Evolutionary conservation across 2,113 vertebrate genomes (phyloP).

Genomic region (Cyanoderma ruficeps): DNA sequence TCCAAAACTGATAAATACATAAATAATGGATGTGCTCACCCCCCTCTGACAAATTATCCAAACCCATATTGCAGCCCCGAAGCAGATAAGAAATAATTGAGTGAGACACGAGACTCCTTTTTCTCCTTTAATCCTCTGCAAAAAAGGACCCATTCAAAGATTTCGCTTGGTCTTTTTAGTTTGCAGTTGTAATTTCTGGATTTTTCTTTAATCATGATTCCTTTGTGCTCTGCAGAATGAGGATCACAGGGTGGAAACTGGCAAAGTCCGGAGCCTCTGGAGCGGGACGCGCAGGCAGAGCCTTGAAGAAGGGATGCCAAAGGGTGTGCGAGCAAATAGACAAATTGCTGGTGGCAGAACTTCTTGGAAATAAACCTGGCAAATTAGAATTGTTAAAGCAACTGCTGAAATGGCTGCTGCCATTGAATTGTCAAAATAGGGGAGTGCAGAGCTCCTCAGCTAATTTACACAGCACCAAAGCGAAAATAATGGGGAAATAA

Average conservation of each 20-base stretch:
- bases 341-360: constrained; percentile 62
- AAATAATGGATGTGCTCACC: not conserved
- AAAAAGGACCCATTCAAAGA: not conserved
- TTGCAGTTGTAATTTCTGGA: not conserved
- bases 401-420: constrained; percentile 64
- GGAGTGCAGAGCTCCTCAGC: constrained; percentile 36
- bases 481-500: constrained; percentile 71
- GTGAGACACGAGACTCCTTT: not conserved
- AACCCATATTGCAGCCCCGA: not conserved
- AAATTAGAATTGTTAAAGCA: constrained; percentile 66
- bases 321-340: constrained; percentile 22
- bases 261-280: not conserved
- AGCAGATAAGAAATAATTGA: constrained; percentile 8
- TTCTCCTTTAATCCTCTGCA: not conserved
- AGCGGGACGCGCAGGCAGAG: not conserved
- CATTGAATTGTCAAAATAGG: constrained; percentile 67
- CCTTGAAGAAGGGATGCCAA: not conserved
- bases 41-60: not conserved
- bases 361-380: constrained; percentile 55
- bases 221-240: not conserved
- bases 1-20: not conserved
- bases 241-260: not conserved
- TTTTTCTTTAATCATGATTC: not conserved
- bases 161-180: not conserved
- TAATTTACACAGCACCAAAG: constrained; percentile 69